Evolutionary conservation across 2,797 vertebrate genomes (phyloP).

Genomic region (Leptodactylus fallax): DNA sequence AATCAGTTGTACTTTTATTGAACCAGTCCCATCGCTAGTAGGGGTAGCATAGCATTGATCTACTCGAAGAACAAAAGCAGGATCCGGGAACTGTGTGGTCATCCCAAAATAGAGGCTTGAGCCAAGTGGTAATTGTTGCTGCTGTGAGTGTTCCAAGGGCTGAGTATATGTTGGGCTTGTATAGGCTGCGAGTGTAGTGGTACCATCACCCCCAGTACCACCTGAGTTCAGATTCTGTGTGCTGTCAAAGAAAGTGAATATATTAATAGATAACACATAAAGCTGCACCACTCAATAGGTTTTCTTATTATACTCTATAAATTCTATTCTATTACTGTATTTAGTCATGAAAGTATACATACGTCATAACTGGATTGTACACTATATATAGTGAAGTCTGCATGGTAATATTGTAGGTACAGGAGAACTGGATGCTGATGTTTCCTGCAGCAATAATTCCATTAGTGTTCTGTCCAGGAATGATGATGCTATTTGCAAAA

Average conservation of each 20-base stretch:
- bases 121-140: conserved; percentile 2
- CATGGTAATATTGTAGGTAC: conserved; percentile 45
- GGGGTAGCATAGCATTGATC: conserved; percentile 45
- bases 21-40: conserved; percentile 9
- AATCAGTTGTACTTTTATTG: conserved; percentile 33
- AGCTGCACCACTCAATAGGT: neutral
- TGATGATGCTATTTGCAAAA: conserved; percentile 28
- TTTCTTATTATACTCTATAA: neutral
- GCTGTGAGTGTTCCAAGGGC: neutral
- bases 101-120: conserved; percentile 56
- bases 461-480: neutral
- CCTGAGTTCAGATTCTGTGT: conserved; percentile 22
- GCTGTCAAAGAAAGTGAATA: conserved; percentile 10
- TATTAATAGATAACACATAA: neutral
- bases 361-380: conserved; percentile 48
- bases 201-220: neutral
- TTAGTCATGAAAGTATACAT: conserved; percentile 8
- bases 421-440: conserved; percentile 38
- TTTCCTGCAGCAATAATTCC: neutral
- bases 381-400: conserved; percentile 24
- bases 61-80: conserved; percentile 46
- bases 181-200: conserved; percentile 48
- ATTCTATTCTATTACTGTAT: neutral
- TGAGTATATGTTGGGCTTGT: conserved; percentile 21
- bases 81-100: conserved; percentile 42